Conservation (phyloP, 2,888 invertebrate species). For the Monoplex corrugatus region DNA sequence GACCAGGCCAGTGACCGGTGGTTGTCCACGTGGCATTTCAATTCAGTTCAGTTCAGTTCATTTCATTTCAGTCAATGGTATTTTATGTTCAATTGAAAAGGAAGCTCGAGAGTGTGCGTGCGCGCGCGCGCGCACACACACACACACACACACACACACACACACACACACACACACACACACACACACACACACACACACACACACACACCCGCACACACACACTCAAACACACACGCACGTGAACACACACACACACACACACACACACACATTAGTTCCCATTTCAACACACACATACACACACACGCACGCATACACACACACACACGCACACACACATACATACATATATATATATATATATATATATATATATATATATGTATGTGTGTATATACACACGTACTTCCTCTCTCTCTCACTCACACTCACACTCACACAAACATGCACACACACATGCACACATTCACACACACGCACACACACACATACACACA, state of each 20-base stretch:
- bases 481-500: neutral
- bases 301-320: neutral
- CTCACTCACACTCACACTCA: too few species aligned
- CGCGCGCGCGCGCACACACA: neutral
- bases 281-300: neutral
- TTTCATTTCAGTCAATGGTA: too few species aligned
- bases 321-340: neutral
- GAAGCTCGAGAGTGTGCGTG: too few species aligned
- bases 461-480: neutral
- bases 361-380: neutral
- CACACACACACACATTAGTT: neutral
- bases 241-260: neutral
- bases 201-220: neutral
- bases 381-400: neutral
- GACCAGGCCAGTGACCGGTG: too few species aligned
- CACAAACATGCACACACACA: too few species aligned
- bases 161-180: constrained; percentile 42
- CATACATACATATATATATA: too few species aligned
- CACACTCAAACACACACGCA: neutral
- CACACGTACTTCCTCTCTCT: too few species aligned
- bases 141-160: constrained; percentile 25
- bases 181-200: constrained; percentile 29
- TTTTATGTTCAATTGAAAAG: too few species aligned
- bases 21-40: too few species aligned
- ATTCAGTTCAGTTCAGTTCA: too few species aligned